Evolutionary conservation across 2,888 invertebrate genomes (phyloP), one percentile per base, ranked within the genome.

Genomic region (Epistrophella euchroma): DNA sequence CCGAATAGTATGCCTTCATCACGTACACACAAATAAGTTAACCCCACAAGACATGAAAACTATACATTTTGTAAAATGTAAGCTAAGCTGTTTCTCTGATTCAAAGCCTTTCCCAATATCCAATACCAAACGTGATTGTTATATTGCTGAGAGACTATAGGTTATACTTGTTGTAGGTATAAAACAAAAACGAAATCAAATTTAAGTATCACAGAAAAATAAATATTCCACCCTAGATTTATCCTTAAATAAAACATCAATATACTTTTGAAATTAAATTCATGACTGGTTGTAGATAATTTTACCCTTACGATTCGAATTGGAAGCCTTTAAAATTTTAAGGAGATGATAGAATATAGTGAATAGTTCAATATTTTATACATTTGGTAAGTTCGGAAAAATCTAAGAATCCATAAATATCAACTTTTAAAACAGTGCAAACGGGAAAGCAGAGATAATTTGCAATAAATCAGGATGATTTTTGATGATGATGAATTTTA

Each of bases 51-150:
- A 4, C 37, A 60, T 25, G 10, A 45, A 2, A 45, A 17, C 55
- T 32, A 55, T 10, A 32, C n/a, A n/a, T n/a, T 55, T 10, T 55
- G 28, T 28, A 28, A 11, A 22, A 22, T 25, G 19, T 40, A 40
- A 40, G 40, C n/a, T 40, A 40, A 40, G 40, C n/a, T 37, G 37
- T 22, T 40, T 60, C 7, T 19, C 15, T 13, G 58, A 37, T 58
- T 58, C 22, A 15, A 22, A 37, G 13, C 40, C 22, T 60, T 17
- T 17, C 1, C 4, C 25, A 62, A 40, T 62, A 43, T 15, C 22
- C 60, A 62, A 40, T 43, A 40, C 25, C 60, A 62, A 40, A 62
- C 40, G 25, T 62, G 60, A 62, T 43, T 62, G 19, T n/a, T 37
- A 40, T 37, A 40, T 22, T n/a, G 22, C 37, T 15, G n/a, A 40